These are phyloP conservation scores for Aethes cnicana DNA, from an alignment of 2,888 invertebrate genomes.

Conservation along the genomic window DNA sequence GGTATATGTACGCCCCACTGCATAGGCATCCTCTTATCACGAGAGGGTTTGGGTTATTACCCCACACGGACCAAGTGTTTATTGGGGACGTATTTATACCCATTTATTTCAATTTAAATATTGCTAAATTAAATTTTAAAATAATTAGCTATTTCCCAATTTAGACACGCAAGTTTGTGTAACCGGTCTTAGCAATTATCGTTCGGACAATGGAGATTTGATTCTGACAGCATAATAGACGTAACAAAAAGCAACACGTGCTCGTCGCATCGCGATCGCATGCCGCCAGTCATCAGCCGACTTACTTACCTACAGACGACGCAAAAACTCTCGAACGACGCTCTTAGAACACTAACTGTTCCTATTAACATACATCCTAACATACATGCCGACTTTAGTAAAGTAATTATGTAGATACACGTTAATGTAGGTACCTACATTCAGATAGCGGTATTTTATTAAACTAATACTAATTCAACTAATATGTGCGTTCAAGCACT, in stretches of 20 bases:
- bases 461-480: too few relatives aligned
- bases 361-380: constrained; percentile 2
- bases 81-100: too few relatives aligned
- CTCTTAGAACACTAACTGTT: constrained; percentile 22
- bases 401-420: too few relatives aligned
- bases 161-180: constrained; percentile 1
- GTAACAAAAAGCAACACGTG: constrained; percentile 65
- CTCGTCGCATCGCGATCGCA: constrained; percentile 62
- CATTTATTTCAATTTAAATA: neutral
- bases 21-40: too few relatives aligned
- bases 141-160: constrained; percentile 1
- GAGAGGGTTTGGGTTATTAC: too few relatives aligned
- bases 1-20: too few relatives aligned
- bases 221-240: constrained; percentile 64
- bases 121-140: neutral
- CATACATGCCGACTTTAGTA: too few relatives aligned
- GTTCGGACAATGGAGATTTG: constrained; percentile 35
- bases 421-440: too few relatives aligned
- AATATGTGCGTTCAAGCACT: too few relatives aligned
- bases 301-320: constrained; percentile 55
- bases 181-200: constrained; percentile 19
- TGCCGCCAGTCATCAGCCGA: constrained; percentile 59
- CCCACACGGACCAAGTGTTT: too few relatives aligned
- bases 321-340: constrained; percentile 42
- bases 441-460: too few relatives aligned